Percentiles rank a stretch among this genome's conserved stretches.
phyloP scores from a whole-genome alignment of 1,140 invertebrate genomes.

The Gryllus bimaculatus region DNA sequence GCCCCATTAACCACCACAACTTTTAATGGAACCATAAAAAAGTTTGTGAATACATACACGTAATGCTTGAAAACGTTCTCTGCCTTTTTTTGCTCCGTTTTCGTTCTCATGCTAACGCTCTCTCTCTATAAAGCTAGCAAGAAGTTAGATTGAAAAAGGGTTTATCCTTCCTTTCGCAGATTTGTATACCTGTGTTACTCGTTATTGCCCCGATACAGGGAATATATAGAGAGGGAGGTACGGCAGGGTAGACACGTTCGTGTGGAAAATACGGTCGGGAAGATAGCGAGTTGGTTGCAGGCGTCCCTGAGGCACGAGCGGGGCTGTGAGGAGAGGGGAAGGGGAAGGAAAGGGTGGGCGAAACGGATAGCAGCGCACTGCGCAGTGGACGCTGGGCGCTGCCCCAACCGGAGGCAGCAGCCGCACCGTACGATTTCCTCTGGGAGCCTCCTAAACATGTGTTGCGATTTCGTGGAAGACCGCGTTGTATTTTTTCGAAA shows the following conservation, averaged over 20 bases:
- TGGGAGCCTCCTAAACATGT: too few species aligned
- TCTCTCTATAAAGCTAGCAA: neutral
- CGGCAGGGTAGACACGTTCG: neutral
- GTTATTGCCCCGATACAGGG: neutral
- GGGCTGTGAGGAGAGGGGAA: too few species aligned
- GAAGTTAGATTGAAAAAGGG: slow-evolving; percentile 4
- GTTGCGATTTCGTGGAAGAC: too few species aligned
- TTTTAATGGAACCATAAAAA: slow-evolving; percentile 2
- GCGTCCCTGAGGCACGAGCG: too few species aligned
- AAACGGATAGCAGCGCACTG: too few species aligned
- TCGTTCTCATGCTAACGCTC: neutral
- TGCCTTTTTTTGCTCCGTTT: neutral
- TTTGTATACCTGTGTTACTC: neutral
- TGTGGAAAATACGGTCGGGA: too few species aligned
- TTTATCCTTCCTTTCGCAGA: neutral
- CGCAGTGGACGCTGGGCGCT: too few species aligned
- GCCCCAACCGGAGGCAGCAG: too few species aligned
- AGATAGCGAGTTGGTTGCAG: too few species aligned
- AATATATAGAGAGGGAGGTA: neutral
- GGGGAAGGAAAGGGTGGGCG: too few species aligned
- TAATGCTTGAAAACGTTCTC: neutral
- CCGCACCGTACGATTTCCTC: too few species aligned
- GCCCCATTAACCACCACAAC: neutral
- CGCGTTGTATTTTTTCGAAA: too few species aligned
- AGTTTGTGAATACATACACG: neutral